These are phyloP conservation scores for Drosophila neonasuta DNA, from an alignment of 2,888 invertebrate genomes.

Conservation along the genomic window DNA sequence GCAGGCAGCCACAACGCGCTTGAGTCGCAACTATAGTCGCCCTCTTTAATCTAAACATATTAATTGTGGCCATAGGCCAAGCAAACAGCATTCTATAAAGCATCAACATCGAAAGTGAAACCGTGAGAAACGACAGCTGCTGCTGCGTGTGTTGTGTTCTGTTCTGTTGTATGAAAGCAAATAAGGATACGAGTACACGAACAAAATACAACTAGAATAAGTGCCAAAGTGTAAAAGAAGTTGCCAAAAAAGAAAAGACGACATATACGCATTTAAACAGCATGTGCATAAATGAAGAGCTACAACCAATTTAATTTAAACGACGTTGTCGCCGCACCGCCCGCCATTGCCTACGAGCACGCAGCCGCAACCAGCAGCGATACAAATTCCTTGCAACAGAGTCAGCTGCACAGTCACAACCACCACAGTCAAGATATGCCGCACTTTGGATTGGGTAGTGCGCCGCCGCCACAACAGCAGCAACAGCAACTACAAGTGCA, in stretches of 20 bases:
- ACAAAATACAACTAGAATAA: constrained; percentile 44
- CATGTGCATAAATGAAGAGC: constrained; percentile 79
- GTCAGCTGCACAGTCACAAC: constrained; percentile 57
- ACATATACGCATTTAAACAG: constrained; percentile 41
- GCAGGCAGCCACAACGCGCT: constrained; percentile 61
- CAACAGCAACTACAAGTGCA: constrained; percentile 63
- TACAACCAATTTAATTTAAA: constrained; percentile 76
- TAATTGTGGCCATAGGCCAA: constrained; percentile 36
- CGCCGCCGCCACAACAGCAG: constrained; percentile 65
- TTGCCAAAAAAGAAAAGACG: constrained; percentile 61
- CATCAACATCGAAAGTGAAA: constrained; percentile 66
- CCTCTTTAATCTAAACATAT: constrained; percentile 28
- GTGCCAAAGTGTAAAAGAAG: constrained; percentile 72
- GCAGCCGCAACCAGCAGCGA: constrained; percentile 59
- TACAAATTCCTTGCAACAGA: constrained; percentile 56
- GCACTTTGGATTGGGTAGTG: constrained; percentile 83
- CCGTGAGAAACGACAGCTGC: constrained; percentile 78
- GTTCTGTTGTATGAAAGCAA: constrained; percentile 34
- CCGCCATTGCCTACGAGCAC: constrained; percentile 70
- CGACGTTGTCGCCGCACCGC: constrained; percentile 63
- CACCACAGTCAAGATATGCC: constrained; percentile 79
- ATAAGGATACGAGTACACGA: constrained; percentile 47
- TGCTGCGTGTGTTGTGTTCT: constrained; percentile 57
- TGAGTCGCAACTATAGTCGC: constrained; percentile 54
- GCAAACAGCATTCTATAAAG: constrained; percentile 37